Evolutionary conservation across 2,888 invertebrate genomes (phyloP).

Genomic region (Mamestra brassicae): DNA sequence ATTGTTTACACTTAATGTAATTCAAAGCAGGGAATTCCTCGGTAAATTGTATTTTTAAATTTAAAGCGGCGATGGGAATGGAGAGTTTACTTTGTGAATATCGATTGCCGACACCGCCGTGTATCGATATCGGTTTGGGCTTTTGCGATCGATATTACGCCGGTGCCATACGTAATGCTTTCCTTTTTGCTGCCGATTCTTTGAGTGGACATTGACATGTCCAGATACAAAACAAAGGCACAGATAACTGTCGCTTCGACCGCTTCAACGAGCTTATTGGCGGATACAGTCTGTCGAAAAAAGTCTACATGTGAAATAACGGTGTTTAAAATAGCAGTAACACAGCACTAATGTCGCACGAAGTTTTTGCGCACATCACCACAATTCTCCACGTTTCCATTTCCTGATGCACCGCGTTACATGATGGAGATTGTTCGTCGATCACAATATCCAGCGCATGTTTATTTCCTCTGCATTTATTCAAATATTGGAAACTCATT

Average conservation of each 20-base stretch:
- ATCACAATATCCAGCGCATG: conserved; percentile 86
- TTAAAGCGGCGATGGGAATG: conserved; percentile 79
- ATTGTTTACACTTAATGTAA: conserved; percentile 91
- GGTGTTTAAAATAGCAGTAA: conserved; percentile 25
- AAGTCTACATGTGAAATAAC: conserved; percentile 27
- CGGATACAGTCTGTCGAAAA: conserved; percentile 18
- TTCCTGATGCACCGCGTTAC: conserved; percentile 69
- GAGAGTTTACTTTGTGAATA: conserved; percentile 82
- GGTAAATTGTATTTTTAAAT: conserved; percentile 90
- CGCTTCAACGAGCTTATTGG: background rate
- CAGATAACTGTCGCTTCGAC: conserved; percentile 11
- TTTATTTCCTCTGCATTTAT: conserved; percentile 88
- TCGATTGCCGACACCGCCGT: conserved; percentile 81
- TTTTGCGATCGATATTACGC: conserved; percentile 87
- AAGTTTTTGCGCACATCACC: conserved; percentile 59
- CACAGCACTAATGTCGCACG: conserved; percentile 41
- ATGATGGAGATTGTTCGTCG: conserved; percentile 76
- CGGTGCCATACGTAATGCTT: conserved; percentile 82
- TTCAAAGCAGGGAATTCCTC: conserved; percentile 90
- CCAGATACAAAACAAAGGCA: conserved; percentile 19
- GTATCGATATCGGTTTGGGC: conserved; percentile 81
- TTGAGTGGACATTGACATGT: conserved; percentile 27
- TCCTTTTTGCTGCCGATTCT: conserved; percentile 66
- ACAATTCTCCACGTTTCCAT: conserved; percentile 69
- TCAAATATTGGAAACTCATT: conserved; percentile 88